phyloP scores from a whole-genome alignment of 1,140 invertebrate genomes.

The Thaumatotibia leucotreta region DNA sequence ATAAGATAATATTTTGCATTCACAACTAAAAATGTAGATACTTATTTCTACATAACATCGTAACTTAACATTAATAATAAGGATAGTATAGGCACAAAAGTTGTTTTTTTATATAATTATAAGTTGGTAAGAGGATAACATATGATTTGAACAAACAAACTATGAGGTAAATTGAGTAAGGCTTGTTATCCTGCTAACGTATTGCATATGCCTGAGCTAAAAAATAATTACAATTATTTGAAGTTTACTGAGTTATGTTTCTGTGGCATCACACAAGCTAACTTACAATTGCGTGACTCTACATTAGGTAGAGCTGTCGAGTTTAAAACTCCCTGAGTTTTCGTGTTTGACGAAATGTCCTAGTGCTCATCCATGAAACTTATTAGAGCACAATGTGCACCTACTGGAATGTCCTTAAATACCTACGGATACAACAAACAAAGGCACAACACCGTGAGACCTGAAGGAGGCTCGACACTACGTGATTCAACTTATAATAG shows the following conservation, averaged over 20 bases:
- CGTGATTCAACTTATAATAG: conserved; percentile 50
- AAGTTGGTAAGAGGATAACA: conserved; percentile 46
- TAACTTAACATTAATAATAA: conserved; percentile 42
- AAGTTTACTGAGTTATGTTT: background rate
- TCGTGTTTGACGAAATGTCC: background rate
- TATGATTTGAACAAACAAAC: conserved; percentile 53
- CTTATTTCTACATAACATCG: conserved; percentile 56
- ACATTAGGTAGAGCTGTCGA: background rate
- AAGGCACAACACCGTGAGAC: conserved; percentile 69
- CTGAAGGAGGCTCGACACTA: conserved; percentile 61
- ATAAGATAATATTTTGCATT: conserved; percentile 46
- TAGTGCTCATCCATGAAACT: conserved; percentile 29
- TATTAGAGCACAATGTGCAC: conserved; percentile 50
- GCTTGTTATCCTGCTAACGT: background rate
- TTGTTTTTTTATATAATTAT: conserved; percentile 54
- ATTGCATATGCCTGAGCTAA: background rate
- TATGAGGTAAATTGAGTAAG: conserved; percentile 43
- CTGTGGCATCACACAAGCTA: background rate
- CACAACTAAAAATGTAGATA: conserved; percentile 50
- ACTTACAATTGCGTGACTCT: background rate
- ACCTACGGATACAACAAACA: conserved; percentile 50
- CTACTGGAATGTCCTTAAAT: conserved; percentile 70
- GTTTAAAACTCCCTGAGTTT: background rate
- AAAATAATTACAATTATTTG: background rate
- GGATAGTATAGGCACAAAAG: conserved; percentile 65